Conservation (phyloP, 2,888 invertebrate genomes). For the Stenotaenia linearis region DNA sequence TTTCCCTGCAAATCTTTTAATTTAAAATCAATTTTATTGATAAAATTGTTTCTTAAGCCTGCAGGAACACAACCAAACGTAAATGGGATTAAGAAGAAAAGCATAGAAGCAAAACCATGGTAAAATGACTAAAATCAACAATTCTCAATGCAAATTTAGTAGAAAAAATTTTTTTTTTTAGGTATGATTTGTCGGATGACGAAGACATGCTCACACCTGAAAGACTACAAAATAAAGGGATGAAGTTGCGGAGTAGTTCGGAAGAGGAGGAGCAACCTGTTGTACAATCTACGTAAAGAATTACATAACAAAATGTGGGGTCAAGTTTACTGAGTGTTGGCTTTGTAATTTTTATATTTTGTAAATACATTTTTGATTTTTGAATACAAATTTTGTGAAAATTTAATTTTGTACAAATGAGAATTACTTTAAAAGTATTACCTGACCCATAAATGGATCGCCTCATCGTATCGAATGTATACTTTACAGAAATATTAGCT, state of each 20-base stretch:
- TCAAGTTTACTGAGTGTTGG: no score
- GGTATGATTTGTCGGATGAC: slow-evolving; percentile 44
- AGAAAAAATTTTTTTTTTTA: not conserved
- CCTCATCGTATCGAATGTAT: not conserved
- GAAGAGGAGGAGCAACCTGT: slow-evolving; percentile 38
- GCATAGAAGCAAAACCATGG: not conserved
- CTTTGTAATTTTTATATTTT: no score
- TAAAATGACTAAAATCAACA: not conserved
- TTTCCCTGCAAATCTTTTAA: not conserved
- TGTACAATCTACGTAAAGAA: not conserved
- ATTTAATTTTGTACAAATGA: not conserved
- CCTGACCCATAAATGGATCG: not conserved
- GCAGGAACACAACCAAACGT: slow-evolving; percentile 8
- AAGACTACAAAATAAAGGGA: slow-evolving; percentile 37
- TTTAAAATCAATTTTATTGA: not conserved
- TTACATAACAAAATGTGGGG: not conserved
- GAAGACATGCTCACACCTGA: slow-evolving; percentile 41
- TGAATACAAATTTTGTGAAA: not conserved
- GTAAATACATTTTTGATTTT: not conserved
- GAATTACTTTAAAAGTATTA: not conserved
- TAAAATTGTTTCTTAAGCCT: not conserved
- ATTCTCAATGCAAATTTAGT: no score
- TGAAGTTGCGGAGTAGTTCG: slow-evolving; percentile 39
- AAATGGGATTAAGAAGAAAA: not conserved
- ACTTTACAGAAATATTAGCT: not conserved